A percentile compares a stretch with the other conserved stretches of the same genome.
Conservation (phyloP, 2,797 vertebrate genomes). For the Jordanella pulchra region DNA sequence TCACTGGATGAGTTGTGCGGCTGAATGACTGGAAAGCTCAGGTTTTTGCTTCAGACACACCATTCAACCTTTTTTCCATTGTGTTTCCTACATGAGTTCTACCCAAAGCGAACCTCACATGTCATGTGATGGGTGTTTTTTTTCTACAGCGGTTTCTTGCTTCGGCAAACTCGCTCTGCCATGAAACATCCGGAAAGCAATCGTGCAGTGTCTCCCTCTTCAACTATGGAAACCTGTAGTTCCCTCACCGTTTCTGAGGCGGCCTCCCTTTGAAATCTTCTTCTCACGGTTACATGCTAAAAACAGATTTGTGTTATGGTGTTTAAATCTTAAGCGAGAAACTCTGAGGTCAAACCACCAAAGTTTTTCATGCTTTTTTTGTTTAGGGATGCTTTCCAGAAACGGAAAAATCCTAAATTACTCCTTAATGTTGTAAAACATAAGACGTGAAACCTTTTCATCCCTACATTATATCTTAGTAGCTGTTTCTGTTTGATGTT, state of each 20-base stretch:
- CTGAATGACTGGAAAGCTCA: background rate
- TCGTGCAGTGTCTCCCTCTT: slow-evolving; percentile 44
- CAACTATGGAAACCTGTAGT: slow-evolving; percentile 34
- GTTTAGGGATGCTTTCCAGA: background rate
- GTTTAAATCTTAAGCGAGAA: background rate
- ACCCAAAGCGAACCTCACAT: slow-evolving; percentile 5
- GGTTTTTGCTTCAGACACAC: slow-evolving; percentile 7
- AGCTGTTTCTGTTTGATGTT: background rate
- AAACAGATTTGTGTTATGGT: background rate
- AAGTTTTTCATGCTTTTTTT: background rate
- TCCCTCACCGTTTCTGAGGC: slow-evolving; percentile 20
- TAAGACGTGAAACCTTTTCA: background rate
- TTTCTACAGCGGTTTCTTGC: slow-evolving; percentile 27
- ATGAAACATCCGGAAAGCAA: slow-evolving; percentile 42
- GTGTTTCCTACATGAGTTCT: slow-evolving; percentile 16
- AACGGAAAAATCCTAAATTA: background rate
- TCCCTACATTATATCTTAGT: background rate
- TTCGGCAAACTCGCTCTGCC: slow-evolving; percentile 27
- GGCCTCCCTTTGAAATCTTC: slow-evolving; percentile 9
- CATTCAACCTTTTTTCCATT: slow-evolving; percentile 1
- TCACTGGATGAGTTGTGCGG: background rate
- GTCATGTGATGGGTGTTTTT: slow-evolving; percentile 15
- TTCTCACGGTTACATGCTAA: background rate
- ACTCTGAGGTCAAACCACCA: background rate
- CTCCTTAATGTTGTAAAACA: background rate